Percentiles rank a stretch among this genome's conserved stretches.
Conservation (phyloP, 2,888 invertebrate species). For the Rotaria macrura region DNA sequence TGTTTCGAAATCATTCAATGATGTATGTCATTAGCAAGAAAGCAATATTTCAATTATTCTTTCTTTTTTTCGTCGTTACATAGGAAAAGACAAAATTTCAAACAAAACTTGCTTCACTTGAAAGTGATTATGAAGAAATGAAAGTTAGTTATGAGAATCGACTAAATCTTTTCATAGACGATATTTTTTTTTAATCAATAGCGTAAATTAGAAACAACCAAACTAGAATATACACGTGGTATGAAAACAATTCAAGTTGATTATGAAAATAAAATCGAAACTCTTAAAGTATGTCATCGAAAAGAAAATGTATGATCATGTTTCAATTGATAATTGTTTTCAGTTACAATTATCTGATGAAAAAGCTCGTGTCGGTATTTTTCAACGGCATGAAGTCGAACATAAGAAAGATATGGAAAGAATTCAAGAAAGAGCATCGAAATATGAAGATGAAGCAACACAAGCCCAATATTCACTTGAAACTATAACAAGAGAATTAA, state of each 20-base stretch:
- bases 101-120: background rate
- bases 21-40: background rate
- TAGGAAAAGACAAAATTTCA: background rate
- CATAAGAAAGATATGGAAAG: conserved; percentile 11
- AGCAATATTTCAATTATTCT: background rate
- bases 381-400: background rate
- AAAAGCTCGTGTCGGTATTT: background rate
- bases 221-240: background rate
- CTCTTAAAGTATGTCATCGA: background rate
- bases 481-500: background rate
- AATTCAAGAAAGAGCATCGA: background rate
- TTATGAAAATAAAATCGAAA: conserved; percentile 17
- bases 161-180: too few species aligned
- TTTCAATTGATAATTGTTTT: background rate
- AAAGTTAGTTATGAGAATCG: background rate
- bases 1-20: background rate
- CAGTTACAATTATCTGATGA: conserved; percentile 5
- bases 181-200: background rate
- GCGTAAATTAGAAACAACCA: background rate
- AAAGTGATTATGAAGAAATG: conserved; percentile 14
- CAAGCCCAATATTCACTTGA: background rate
- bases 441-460: background rate
- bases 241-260: conserved; percentile 11
- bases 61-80: background rate
- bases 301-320: background rate